Evolutionary conservation across 1,140 invertebrate species (phyloP), one percentile per base, ranked within the genome.

Genomic region (Ephestia elutella): DNA sequence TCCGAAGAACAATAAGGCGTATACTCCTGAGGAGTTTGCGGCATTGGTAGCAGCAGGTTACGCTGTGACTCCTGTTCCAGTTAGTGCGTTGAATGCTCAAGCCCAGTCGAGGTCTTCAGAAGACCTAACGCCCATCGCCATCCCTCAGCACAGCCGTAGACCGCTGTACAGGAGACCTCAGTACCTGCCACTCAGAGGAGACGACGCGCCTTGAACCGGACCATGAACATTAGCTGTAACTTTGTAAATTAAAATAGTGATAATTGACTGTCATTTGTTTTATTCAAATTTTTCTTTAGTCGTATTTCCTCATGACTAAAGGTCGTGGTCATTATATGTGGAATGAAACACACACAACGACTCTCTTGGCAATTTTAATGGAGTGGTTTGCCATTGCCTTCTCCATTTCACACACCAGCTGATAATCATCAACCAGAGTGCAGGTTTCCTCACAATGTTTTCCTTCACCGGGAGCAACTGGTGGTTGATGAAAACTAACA

Each of bases 21-120:
- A 89, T 30, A 89, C 88, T 38, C 89, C 86, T 63, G 88, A 89
- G 57, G 89, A 90, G 56, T 90, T 90, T 53, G 80, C 82, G 19
- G 87, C 85, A 11, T 75, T 90, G 28, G 71, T 90, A 38, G 87
- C 82, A 10, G 89, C 89, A 49, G 88, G 89, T 1, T 90, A 90
- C 58, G 78, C 88, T 18, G 89, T 90, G 0, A 89, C 87, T 0
- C 88, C 89, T n/a, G 70, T 90, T 48, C 89, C 89, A 50, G 86
- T 90, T 3, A 76, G 78, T 13, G 66, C 77, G 2, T 63, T 75
- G 30, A 73, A 75, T 18, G 64, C 64, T 9, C 63, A 77, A 32
- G 63, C 70, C 28, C 80, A 86, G 56, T 86, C 83, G 3, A 78
- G 83, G 56, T 81, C 83, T 15, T 73, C 67, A 10, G 44, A 68